Evolutionary conservation across 2,888 invertebrate species (phyloP), one percentile per base, ranked within the genome.

Genomic region (Folsomia manolachei): DNA sequence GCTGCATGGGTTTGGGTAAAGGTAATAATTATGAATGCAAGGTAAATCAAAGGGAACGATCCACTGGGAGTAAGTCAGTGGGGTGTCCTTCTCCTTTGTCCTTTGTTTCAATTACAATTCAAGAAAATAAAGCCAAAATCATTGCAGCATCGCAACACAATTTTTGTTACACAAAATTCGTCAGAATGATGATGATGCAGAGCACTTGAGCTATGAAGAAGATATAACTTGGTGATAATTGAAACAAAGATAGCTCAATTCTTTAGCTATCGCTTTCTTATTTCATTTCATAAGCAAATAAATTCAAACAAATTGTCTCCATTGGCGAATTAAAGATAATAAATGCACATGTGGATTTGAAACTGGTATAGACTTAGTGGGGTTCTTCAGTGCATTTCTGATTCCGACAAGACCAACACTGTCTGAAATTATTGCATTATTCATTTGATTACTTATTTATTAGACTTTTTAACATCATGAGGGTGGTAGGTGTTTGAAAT

Each of bases 31-130:
- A 60, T 60, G n/a, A 60, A 24, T 23, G 64, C 19, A n/a, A 9
- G 27, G n/a, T 21, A 64, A 64, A 26, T 26, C 26, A 64, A 64
- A 27, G 27, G 64, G 21, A 64, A 64, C 26, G 7, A 21, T 25
- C 26, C 64, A 9, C 64, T 64, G 64, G 64, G 64, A 27, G n/a
- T 27, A n/a, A 2, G 25, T 14, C 62, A 24, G 62, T 23, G 25
- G 62, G 62, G 62, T 62, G 19, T 23, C 24, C 21, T 11, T 64
- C 24, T 23, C 62, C 14, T 62, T 62, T 21, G 21, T 21, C 18
- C 4, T n/a, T 14, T 39, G 39, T 39, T 39, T 39, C 39, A 39
- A n/a, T n/a, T n/a, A n/a, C n/a, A n/a, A 39, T 39, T 14, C 39
- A 39, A 39, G 39, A 39, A n/a, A n/a, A 39, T 39, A 39, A 39